phyloP scores from a whole-genome alignment of 2,888 invertebrate genomes.

The Drosophila quinaria region DNA sequence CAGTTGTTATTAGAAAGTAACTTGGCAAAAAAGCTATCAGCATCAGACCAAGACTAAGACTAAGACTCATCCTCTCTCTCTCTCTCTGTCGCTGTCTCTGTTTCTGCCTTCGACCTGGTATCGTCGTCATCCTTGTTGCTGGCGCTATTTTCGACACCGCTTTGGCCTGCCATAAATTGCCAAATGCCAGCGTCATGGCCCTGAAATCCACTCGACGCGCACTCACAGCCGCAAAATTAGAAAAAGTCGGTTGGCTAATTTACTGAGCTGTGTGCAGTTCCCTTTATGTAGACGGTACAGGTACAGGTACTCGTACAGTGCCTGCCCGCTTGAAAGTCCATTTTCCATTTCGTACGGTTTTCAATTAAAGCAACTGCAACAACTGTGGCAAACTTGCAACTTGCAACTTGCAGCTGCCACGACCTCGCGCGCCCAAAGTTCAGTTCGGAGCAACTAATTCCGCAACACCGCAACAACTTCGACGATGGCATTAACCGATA shows the following conservation, averaged over 20 bases:
- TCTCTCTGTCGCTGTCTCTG: too few relatives aligned
- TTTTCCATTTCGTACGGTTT: slow-evolving; percentile 77
- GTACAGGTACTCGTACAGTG: background rate
- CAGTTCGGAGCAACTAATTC: slow-evolving; percentile 63
- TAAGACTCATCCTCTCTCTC: background rate
- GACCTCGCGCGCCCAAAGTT: slow-evolving; percentile 74
- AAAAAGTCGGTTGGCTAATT: slow-evolving; percentile 68
- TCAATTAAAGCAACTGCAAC: slow-evolving; percentile 70
- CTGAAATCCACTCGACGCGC: slow-evolving; percentile 70
- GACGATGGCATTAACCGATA: slow-evolving; percentile 69
- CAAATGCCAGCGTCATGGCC: slow-evolving; percentile 70
- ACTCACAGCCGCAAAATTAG: slow-evolving; percentile 58
- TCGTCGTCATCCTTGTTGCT: slow-evolving; percentile 64
- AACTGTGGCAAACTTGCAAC: slow-evolving; percentile 46
- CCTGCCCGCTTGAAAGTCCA: slow-evolving; percentile 57
- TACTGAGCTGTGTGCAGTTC: slow-evolving; percentile 49
- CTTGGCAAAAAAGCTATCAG: slow-evolving; percentile 68
- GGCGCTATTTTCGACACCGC: slow-evolving; percentile 82
- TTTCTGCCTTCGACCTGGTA: slow-evolving; percentile 30
- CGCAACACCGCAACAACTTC: slow-evolving; percentile 49
- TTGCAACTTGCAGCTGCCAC: slow-evolving; percentile 60
- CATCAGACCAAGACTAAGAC: slow-evolving; percentile 37
- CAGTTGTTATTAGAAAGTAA: slow-evolving; percentile 74
- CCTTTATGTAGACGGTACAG: slow-evolving; percentile 2
- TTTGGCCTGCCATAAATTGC: slow-evolving; percentile 78